Percentiles rank a stretch among this genome's conserved stretches.
Evolutionary conservation across 1,140 invertebrate genomes (phyloP).

Genomic region (Tribolium castaneum): DNA sequence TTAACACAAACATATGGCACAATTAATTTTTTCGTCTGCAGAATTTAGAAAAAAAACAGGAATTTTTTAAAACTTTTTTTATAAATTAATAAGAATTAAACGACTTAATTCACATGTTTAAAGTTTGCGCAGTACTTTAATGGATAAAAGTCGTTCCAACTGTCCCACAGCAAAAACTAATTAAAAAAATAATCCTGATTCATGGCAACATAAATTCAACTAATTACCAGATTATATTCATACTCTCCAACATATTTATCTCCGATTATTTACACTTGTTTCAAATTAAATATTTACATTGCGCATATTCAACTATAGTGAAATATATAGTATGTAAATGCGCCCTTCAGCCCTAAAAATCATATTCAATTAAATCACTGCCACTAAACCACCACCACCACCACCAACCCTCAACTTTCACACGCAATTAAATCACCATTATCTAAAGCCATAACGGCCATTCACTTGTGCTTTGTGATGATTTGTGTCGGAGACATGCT

Average conservation of each 20-base stretch:
- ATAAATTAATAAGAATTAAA: too few species aligned
- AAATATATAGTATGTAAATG: too few species aligned
- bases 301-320: neutral
- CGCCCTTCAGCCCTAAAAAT: neutral
- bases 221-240: neutral
- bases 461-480: constrained; percentile 11
- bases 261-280: neutral
- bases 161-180: too few species aligned
- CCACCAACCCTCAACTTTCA: neutral
- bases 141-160: too few species aligned
- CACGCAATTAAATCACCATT: constrained; percentile 22
- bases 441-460: constrained; percentile 1
- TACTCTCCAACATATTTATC: neutral
- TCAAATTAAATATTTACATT: neutral
- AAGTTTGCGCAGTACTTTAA: too few species aligned
- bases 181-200: neutral
- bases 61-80: too few species aligned
- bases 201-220: neutral
- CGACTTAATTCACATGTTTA: too few species aligned
- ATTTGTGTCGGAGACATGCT: constrained; percentile 22
- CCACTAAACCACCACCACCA: neutral
- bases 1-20: too few species aligned
- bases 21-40: too few species aligned
- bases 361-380: neutral
- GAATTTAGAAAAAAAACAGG: too few species aligned